A percentile compares a stretch with the other conserved stretches of the same genome.
These are phyloP conservation scores for Thera britannica DNA, from an alignment of 2,888 invertebrate species.

Conservation along the genomic window DNA sequence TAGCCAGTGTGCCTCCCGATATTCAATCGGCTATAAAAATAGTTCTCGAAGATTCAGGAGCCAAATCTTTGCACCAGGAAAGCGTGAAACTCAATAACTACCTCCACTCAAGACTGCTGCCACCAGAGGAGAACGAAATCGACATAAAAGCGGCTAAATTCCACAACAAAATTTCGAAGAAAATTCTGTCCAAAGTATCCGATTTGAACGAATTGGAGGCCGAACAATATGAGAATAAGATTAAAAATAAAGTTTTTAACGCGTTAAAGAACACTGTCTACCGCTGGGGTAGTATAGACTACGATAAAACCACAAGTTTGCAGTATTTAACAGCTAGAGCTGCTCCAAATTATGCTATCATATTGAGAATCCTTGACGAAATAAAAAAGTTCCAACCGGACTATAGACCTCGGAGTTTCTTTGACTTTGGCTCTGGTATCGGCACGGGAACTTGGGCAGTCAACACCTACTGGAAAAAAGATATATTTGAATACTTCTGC, in stretches of 20 bases:
- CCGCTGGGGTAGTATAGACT: constrained; percentile 90
- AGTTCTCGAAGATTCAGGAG: constrained; percentile 84
- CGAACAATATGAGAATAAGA: constrained; percentile 69
- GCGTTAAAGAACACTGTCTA: constrained; percentile 86
- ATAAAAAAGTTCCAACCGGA: constrained; percentile 86
- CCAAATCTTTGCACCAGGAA: constrained; percentile 82
- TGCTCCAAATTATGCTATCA: constrained; percentile 90
- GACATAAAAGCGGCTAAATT: constrained; percentile 72
- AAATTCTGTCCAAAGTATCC: constrained; percentile 54
- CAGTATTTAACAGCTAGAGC: constrained; percentile 90
- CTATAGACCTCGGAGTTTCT: constrained; percentile 90
- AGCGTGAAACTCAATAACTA: constrained; percentile 84
- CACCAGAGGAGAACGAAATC: constrained; percentile 85
- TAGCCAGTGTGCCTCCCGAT: constrained; percentile 84
- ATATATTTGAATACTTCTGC: constrained; percentile 92
- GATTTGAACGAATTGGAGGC: constrained; percentile 65
- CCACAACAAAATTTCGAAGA: constrained; percentile 65
- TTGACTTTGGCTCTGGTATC: constrained; percentile 97
- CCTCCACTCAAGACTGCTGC: constrained; percentile 86
- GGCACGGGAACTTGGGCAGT: constrained; percentile 95
- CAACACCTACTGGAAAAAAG: constrained; percentile 88
- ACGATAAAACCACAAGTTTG: constrained; percentile 86
- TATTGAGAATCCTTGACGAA: constrained; percentile 90
- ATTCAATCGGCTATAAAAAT: constrained; percentile 84
- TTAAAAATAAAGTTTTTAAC: constrained; percentile 82